phyloP scores from a whole-genome alignment of 53 echinoderm and acorn worm species.

The Astropecten irregularis region DNA sequence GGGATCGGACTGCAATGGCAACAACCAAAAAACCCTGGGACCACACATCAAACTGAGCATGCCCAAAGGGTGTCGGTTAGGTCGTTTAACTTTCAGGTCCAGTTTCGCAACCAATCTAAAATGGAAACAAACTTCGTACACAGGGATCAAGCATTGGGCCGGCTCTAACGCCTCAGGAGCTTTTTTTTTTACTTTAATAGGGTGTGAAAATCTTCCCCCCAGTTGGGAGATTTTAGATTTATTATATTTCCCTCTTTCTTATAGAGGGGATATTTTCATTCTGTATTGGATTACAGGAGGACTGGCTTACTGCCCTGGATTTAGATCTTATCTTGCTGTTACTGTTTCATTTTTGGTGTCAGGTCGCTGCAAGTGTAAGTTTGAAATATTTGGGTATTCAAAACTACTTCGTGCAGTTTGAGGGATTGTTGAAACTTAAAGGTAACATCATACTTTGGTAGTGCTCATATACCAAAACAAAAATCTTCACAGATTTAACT shows the following conservation, averaged over 20 bases:
- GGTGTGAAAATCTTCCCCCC: constrained; percentile 3
- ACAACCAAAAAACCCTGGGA: constrained; percentile 1
- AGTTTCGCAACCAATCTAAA: constrained; percentile 21
- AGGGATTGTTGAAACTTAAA: too few relatives aligned
- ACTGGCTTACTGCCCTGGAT: too few relatives aligned
- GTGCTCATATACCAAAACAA: too few relatives aligned
- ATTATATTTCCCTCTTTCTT: neutral
- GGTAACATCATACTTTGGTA: too few relatives aligned
- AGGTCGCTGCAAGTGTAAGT: too few relatives aligned
- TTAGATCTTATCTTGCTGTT: constrained; percentile 25
- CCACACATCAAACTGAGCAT: constrained; percentile 21
- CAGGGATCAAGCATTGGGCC: constrained; percentile 12
- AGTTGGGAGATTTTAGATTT: neutral
- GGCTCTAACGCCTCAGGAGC: neutral
- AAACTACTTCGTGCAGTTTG: too few relatives aligned
- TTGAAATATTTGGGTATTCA: too few relatives aligned
- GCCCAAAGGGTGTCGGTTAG: constrained; percentile 30
- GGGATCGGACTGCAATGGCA: constrained; percentile 12
- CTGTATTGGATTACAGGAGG: constrained; percentile 1
- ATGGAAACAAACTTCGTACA: constrained; percentile 42
- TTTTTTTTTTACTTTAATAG: constrained; percentile 12
- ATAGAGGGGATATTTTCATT: neutral
- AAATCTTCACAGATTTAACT: too few relatives aligned
- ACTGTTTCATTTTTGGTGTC: constrained; percentile 36
- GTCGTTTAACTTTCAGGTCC: constrained; percentile 27